Conservation (phyloP, 2,113 vertebrate species). For the Psittacara wagleri region DNA sequence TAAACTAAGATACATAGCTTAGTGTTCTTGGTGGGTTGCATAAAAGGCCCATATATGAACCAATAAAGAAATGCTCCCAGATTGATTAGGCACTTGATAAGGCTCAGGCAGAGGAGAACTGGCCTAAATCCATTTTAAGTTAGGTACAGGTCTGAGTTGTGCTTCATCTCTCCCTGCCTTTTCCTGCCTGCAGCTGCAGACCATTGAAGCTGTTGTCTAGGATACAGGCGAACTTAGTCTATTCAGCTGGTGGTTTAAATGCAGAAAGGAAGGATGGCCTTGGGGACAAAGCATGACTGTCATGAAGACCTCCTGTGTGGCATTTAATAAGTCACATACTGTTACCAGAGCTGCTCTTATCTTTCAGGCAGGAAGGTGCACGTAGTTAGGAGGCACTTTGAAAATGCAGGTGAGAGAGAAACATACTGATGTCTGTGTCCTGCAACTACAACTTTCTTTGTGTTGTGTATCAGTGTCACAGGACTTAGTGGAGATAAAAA, state of each 20-base stretch:
- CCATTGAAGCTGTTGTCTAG: constrained; percentile 37
- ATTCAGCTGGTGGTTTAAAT: neutral
- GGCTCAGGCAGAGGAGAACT: neutral
- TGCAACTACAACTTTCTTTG: neutral
- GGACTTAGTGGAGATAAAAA: neutral
- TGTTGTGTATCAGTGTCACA: neutral
- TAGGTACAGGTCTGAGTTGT: neutral
- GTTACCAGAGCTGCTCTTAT: neutral
- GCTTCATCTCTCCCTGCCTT: neutral
- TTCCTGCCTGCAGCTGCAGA: neutral
- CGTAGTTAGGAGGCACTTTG: neutral
- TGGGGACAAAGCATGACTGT: neutral
- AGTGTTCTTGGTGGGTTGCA: neutral
- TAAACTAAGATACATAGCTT: neutral
- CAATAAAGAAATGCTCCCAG: neutral
- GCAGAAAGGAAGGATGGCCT: neutral
- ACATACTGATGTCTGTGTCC: neutral
- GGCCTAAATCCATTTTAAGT: neutral
- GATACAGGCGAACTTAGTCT: neutral
- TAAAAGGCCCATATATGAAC: neutral
- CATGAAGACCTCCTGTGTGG: neutral
- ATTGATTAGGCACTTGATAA: neutral
- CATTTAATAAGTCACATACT: neutral
- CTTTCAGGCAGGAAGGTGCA: neutral
- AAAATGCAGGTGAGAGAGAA: neutral